These are phyloP conservation scores for Eulemur rubriventer DNA, from an alignment of 2,797 vertebrate species.

Conservation along the genomic window DNA sequence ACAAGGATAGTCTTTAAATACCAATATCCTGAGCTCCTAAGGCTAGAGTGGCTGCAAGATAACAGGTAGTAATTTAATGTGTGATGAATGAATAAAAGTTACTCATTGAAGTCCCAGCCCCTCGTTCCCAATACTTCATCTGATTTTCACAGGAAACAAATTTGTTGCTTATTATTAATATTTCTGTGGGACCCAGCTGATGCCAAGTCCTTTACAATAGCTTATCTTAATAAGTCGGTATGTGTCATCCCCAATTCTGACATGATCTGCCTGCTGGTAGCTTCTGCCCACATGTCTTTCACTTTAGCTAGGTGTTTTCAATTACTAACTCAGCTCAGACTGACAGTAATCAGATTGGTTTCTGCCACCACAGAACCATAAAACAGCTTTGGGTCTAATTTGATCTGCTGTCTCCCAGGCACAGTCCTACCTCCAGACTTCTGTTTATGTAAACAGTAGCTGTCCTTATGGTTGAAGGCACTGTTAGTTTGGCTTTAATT, in stretches of 20 bases:
- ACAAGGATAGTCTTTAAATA: not conserved
- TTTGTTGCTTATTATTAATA: constrained; percentile 28
- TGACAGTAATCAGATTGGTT: constrained; percentile 63
- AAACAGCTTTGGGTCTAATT: constrained; percentile 57
- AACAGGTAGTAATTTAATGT: constrained; percentile 29
- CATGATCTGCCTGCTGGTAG: constrained; percentile 45
- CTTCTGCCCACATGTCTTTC: constrained; percentile 21
- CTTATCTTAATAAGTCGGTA: constrained; percentile 38
- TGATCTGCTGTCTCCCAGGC: constrained; percentile 49
- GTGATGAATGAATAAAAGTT: constrained; percentile 35
- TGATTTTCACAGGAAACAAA: constrained; percentile 54
- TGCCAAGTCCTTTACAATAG: constrained; percentile 46
- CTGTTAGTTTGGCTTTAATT: constrained; percentile 34
- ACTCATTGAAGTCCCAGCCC: not conserved
- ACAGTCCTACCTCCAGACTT: constrained; percentile 16
- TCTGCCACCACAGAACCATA: constrained; percentile 58
- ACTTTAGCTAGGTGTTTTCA: constrained; percentile 63
- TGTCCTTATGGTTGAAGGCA: constrained; percentile 21
- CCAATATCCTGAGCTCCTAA: not conserved
- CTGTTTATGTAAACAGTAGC: constrained; percentile 56
- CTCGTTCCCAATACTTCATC: not conserved
- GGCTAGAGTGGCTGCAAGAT: not conserved
- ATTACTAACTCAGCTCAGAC: constrained; percentile 49
- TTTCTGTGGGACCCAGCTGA: constrained; percentile 10
- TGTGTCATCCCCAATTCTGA: constrained; percentile 40